Evolutionary conservation across 2,888 invertebrate genomes (phyloP).

Genomic region (Chelonus formosanus): DNA sequence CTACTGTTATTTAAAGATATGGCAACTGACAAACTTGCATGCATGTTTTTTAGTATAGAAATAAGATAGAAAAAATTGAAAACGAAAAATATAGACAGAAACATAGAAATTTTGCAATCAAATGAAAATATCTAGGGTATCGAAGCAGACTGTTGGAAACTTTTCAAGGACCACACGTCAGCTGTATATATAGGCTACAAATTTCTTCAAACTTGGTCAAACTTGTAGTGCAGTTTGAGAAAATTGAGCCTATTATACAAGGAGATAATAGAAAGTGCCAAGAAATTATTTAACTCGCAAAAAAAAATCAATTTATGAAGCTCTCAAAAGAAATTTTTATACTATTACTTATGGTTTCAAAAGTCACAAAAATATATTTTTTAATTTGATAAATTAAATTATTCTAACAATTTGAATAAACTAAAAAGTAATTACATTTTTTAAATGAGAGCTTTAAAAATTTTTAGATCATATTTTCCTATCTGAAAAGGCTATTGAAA

Average conservation of each 20-base stretch:
- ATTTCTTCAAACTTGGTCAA: slow-evolving; percentile 7
- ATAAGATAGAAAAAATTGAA: slow-evolving; percentile 1
- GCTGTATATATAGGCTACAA: slow-evolving; percentile 4
- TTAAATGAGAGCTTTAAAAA: too few species aligned
- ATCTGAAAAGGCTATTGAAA: too few species aligned
- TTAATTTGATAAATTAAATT: too few species aligned
- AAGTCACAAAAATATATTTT: too few species aligned
- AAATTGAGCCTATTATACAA: slow-evolving; percentile 7
- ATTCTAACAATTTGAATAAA: too few species aligned
- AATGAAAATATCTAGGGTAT: slow-evolving; percentile 15
- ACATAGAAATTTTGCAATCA: not conserved
- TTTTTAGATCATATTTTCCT: too few species aligned
- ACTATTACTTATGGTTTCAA: not conserved
- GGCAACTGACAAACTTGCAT: too few species aligned
- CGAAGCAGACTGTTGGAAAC: slow-evolving; percentile 4
- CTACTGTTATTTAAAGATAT: too few species aligned
- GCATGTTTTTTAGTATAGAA: not conserved
- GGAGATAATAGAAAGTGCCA: not conserved
- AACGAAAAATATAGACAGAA: not conserved
- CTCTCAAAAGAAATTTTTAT: not conserved
- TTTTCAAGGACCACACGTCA: slow-evolving; percentile 17
- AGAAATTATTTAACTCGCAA: not conserved
- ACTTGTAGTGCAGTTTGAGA: not conserved
- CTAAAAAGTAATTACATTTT: too few species aligned
- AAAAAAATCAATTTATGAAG: not conserved